Percentiles rank a stretch among this genome's conserved stretches.
phyloP scores from a whole-genome alignment of 2,113 vertebrate species.

The Bathybates hornii region DNA sequence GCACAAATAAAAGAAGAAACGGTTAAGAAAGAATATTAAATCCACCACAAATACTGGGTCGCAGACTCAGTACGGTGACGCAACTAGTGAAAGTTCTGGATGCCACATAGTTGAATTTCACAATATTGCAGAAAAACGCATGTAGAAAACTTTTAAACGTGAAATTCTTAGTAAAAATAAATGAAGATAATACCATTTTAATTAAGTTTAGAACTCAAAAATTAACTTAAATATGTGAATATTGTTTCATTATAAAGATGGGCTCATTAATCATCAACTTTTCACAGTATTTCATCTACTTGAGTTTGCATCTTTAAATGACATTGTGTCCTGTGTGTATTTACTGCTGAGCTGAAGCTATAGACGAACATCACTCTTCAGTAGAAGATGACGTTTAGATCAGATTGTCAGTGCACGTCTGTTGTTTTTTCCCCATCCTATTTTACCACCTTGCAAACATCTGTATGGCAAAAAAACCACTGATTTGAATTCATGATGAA shows the following conservation, averaged over 20 bases:
- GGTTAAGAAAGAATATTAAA: not conserved
- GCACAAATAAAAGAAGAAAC: not conserved
- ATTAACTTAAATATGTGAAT: not conserved
- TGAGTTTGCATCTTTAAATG: not conserved
- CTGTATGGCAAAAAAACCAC: not conserved
- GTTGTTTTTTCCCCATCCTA: not conserved
- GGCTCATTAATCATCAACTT: not conserved
- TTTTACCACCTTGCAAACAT: not conserved
- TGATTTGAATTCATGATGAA: not conserved
- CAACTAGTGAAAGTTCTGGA: not conserved
- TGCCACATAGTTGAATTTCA: not conserved
- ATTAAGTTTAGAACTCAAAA: not conserved
- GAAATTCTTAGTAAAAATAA: not conserved
- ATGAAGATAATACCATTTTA: not conserved
- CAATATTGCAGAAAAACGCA: not conserved
- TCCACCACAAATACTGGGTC: not conserved
- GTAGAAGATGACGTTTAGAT: not conserved
- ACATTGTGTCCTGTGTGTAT: not conserved
- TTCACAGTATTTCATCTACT: not conserved
- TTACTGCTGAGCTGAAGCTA: not conserved
- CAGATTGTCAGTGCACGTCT: not conserved
- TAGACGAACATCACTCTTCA: not conserved
- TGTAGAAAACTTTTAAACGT: not conserved
- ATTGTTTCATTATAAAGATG: not conserved
- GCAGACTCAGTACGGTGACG: accelerated